These are phyloP conservation scores for Mirza zaza DNA, from an alignment of 2,113 vertebrate genomes.

Conservation along the genomic window DNA sequence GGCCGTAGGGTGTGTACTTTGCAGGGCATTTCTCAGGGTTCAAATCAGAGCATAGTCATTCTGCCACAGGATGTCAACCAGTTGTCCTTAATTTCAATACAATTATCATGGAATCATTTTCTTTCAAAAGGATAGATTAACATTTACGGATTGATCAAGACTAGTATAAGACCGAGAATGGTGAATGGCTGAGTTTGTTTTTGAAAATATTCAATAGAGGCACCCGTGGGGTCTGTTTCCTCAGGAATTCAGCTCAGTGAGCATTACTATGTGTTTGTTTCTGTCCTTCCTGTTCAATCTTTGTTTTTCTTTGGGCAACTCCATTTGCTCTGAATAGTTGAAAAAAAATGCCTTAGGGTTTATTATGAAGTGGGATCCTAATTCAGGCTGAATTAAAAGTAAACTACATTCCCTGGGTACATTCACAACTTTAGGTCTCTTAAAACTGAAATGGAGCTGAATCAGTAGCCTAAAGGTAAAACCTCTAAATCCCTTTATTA, in stretches of 20 bases:
- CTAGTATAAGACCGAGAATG: not conserved
- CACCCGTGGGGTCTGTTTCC: not conserved
- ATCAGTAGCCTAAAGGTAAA: constrained; percentile 63
- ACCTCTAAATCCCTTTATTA: constrained; percentile 62
- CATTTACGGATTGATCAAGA: not conserved
- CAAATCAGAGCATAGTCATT: not conserved
- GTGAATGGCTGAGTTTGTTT: not conserved
- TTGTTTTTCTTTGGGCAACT: constrained; percentile 38
- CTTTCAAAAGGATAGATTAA: not conserved
- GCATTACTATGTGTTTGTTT: not conserved
- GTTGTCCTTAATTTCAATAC: not conserved
- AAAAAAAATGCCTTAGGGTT: constrained; percentile 27
- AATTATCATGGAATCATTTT: not conserved
- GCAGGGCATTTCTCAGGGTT: not conserved
- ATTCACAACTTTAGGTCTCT: not conserved
- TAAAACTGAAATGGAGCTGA: constrained; percentile 39
- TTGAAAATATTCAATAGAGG: not conserved
- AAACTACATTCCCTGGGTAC: not conserved
- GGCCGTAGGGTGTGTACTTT: not conserved
- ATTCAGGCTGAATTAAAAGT: constrained; percentile 51
- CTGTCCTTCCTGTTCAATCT: not conserved
- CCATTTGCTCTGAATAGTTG: not conserved
- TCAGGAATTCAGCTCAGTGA: not conserved
- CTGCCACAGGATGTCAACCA: not conserved
- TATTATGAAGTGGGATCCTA: constrained; percentile 18